Percentiles rank a stretch among this genome's conserved stretches.
Evolutionary conservation across 30 jellyfish, hydroid and myxozoan species (phyloP).

Genomic region (Catostylus mosaicus): DNA sequence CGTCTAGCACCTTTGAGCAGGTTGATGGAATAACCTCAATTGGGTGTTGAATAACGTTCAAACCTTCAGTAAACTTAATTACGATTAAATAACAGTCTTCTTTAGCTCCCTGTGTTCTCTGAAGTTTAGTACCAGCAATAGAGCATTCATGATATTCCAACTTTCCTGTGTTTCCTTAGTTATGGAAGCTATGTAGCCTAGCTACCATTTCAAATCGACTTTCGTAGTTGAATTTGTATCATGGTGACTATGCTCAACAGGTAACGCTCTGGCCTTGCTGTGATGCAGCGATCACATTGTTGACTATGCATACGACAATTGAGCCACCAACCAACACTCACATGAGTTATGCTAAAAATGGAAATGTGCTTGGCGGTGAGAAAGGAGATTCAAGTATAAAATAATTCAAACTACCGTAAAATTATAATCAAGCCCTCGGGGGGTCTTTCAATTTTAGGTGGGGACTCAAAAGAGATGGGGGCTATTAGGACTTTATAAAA

Average conservation of each 20-base stretch:
- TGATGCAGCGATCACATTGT: background rate
- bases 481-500: too few species aligned
- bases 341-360: constrained; percentile 2
- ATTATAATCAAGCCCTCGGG: too few species aligned
- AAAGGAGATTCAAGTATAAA: background rate
- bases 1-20: too few species aligned
- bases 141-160: background rate
- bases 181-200: background rate
- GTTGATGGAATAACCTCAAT: too few species aligned
- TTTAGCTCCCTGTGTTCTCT: background rate
- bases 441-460: too few species aligned
- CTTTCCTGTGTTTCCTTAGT: background rate
- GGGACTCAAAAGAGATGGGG: too few species aligned
- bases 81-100: background rate
- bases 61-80: background rate
- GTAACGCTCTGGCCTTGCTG: constrained; percentile 1
- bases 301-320: background rate
- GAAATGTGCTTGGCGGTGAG: background rate
- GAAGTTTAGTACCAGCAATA: background rate
- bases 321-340: constrained; percentile 1
- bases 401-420: too few species aligned
- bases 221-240: background rate
- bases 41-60: background rate
- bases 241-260: constrained; percentile 6
- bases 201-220: background rate